Conservation (phyloP, 2,797 vertebrate species). For the Otolemur crassicaudatus region DNA sequence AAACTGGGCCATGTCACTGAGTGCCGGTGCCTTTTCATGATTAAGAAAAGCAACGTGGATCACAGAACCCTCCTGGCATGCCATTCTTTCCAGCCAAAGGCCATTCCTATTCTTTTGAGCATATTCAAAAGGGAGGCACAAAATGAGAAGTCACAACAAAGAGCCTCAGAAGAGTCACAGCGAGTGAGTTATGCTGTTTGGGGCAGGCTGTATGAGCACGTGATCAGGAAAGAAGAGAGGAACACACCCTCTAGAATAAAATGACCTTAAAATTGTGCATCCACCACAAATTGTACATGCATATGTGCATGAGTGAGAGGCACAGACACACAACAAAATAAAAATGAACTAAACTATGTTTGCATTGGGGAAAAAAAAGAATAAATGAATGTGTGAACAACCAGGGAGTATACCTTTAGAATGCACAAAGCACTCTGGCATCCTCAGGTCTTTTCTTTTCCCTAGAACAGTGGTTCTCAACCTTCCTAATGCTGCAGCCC, state of each 20-base stretch:
- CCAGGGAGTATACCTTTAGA: neutral
- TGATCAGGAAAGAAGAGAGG: neutral
- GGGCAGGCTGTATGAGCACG: neutral
- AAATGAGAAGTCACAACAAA: conserved; percentile 65
- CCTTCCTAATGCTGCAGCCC: too few species aligned
- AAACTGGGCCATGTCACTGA: conserved; percentile 60
- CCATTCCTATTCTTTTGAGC: neutral
- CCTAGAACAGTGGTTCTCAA: neutral
- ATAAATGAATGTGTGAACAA: conserved; percentile 28
- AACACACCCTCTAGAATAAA: conserved; percentile 40
- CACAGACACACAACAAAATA: neutral
- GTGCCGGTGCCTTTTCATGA: conserved; percentile 56
- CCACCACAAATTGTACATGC: neutral
- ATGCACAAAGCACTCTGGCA: neutral
- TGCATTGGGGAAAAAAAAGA: neutral
- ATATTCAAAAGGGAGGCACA: conserved; percentile 35
- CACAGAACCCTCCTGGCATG: neutral
- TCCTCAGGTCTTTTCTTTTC: neutral
- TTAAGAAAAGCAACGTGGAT: conserved; percentile 58
- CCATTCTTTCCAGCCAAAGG: conserved; percentile 34
- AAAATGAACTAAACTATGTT: neutral
- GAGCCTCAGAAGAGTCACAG: neutral
- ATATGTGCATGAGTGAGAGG: neutral
- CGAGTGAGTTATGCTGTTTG: neutral
- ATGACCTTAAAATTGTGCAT: conserved; percentile 29